phyloP scores from a whole-genome alignment of 2,113 vertebrate genomes.

The Pseudorectes ferrugineus region DNA sequence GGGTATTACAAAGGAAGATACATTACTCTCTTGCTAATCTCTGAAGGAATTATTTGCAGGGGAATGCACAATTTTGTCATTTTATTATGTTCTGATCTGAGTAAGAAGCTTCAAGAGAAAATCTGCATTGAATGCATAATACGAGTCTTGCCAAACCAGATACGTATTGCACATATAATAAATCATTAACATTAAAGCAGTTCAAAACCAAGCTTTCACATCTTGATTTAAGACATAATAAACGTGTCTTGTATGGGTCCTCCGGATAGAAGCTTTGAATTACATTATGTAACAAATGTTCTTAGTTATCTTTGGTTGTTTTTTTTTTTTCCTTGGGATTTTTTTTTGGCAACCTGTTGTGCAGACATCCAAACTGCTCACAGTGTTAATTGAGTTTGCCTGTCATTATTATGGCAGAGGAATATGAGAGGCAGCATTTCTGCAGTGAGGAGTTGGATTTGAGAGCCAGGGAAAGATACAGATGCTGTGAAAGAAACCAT shows the following conservation, averaged over 20 bases:
- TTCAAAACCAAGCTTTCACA: not conserved
- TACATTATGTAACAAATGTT: slow-evolving; percentile 9
- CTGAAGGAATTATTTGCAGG: not conserved
- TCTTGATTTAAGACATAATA: not conserved
- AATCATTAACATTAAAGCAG: not conserved
- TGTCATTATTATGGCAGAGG: not conserved
- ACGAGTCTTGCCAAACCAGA: not conserved
- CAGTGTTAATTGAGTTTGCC: not conserved
- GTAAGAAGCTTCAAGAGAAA: not conserved
- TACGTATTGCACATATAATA: not conserved
- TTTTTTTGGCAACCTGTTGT: not conserved
- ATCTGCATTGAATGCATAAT: not conserved
- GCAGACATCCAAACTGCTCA: not conserved
- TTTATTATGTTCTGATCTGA: not conserved
- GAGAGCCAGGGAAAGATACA: not conserved
- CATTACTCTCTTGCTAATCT: not conserved
- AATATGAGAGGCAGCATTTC: not conserved
- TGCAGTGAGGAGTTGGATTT: not conserved
- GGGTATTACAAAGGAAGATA: not conserved
- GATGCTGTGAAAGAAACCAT: not conserved
- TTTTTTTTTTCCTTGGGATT: not conserved
- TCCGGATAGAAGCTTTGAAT: not conserved
- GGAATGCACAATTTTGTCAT: not conserved
- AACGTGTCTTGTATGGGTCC: not conserved
- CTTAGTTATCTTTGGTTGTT: not conserved